Base-by-base conservation (phyloP, 2,888 invertebrate genomes). In the Andrena praecox region DNA sequence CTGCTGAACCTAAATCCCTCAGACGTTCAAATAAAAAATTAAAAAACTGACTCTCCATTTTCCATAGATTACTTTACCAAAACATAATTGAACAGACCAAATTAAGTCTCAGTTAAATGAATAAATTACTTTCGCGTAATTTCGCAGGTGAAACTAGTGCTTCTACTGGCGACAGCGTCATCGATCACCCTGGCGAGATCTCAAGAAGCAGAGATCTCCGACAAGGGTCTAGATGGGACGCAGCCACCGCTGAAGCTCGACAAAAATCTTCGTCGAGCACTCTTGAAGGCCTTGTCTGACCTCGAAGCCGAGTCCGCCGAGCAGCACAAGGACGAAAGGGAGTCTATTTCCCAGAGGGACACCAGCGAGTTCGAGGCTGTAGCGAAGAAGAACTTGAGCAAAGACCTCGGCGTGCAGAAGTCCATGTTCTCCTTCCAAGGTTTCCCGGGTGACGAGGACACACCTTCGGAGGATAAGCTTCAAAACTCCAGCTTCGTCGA, bases 241-340 rank as follows among this genome's bases (percentile, higher is more conserved):
- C 94, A 94, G 73, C 93, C 96, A 2, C 95, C 96, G 0, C 95
- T 96, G 0, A 95, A 96, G 78, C 93, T 97, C 74, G 97, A 97
- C 92, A 96, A 96, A 62, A 96, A 96, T 84, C 95, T 98, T 48
- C 95, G 97, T 20, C 96, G 96, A 93, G 97, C 97, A 0, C 94
- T 97, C 59, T 94, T 97, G 5, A 96, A 96, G 94, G 97, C 97
- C 12, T 95, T 98, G 4, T 96, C 96, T 69, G 97, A 97, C 90
- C 94, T 97, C 67, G 97, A 97, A 93, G 96, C 96, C 84, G 95
- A 95, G 20, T 94, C 95, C 3, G 95, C 94, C 67, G 92, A 94
- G 24, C 95, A 95, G 27, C 81, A 82, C 60, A 85, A 94, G 67
- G 94, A 95, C 69, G 93, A 94, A 8, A 63, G 77, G 0, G 95